Evolutionary conservation across 2,797 vertebrate species (phyloP).

Genomic region (Balearica regulorum): DNA sequence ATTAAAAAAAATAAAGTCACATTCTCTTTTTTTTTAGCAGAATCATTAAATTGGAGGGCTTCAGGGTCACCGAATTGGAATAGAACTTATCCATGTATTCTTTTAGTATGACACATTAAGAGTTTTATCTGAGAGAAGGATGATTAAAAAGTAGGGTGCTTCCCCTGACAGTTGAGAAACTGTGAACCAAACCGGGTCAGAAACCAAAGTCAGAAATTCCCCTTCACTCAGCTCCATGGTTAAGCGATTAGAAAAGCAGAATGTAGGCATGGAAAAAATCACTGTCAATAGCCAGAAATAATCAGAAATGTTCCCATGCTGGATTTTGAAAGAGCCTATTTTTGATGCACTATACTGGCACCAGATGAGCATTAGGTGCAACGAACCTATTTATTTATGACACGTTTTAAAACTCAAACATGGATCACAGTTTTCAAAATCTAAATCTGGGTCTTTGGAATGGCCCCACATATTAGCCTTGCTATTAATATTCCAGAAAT

Average conservation of each 20-base stretch:
- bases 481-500: background rate
- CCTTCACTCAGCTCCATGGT: background rate
- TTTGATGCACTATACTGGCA: background rate
- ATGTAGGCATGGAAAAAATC: background rate
- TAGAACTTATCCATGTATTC: background rate
- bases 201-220: background rate
- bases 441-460: background rate
- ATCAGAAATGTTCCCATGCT: background rate
- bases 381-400: background rate
- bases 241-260: background rate
- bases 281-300: background rate
- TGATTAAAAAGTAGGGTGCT: background rate
- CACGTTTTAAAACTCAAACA: background rate
- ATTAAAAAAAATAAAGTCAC: background rate
- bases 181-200: background rate
- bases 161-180: background rate
- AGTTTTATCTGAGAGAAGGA: conserved; percentile 1
- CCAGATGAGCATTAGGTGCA: background rate
- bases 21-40: background rate
- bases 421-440: background rate
- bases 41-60: background rate
- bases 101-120: background rate
- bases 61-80: background rate
- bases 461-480: background rate
- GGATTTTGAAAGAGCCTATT: background rate